phyloP scores from a whole-genome alignment of 2,797 vertebrate species.

The Neostethus bicornis region DNA sequence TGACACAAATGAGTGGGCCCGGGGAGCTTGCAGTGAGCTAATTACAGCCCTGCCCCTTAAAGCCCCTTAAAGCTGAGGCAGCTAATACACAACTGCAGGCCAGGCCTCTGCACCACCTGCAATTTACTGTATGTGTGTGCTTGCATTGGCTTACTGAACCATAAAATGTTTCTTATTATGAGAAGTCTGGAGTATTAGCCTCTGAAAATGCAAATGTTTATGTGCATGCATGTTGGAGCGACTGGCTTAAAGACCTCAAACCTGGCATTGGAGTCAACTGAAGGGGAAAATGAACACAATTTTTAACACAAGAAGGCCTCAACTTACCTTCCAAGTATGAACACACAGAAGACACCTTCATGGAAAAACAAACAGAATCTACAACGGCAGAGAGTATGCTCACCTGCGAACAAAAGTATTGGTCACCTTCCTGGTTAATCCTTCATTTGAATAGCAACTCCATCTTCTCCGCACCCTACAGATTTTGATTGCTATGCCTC shows the following conservation, averaged over 20 bases:
- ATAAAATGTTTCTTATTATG: conserved; percentile 35
- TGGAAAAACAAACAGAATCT: too few species aligned
- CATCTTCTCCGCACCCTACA: too few species aligned
- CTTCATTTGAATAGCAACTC: too few species aligned
- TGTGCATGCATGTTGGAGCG: not conserved
- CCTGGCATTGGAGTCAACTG: not conserved
- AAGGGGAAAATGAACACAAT: too few species aligned
- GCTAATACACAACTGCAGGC: conserved; percentile 49
- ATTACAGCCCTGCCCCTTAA: conserved; percentile 70
- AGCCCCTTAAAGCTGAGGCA: conserved; percentile 63
- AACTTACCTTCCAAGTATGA: too few species aligned
- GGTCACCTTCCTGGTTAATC: too few species aligned
- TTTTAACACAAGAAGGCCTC: too few species aligned
- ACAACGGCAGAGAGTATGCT: too few species aligned
- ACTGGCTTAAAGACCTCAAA: conserved; percentile 19
- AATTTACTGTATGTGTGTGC: conserved; percentile 9
- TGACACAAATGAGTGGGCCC: conserved; percentile 80
- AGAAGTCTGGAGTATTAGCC: conserved; percentile 22
- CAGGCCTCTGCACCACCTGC: conserved; percentile 3
- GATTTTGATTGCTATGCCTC: too few species aligned
- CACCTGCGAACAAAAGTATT: too few species aligned
- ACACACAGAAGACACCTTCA: too few species aligned
- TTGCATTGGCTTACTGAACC: conserved; percentile 17
- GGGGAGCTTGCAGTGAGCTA: conserved; percentile 76
- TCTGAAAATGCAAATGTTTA: not conserved